Evolutionary conservation across 2,797 vertebrate species (phyloP).

Genomic region (Spinus pinus): DNA sequence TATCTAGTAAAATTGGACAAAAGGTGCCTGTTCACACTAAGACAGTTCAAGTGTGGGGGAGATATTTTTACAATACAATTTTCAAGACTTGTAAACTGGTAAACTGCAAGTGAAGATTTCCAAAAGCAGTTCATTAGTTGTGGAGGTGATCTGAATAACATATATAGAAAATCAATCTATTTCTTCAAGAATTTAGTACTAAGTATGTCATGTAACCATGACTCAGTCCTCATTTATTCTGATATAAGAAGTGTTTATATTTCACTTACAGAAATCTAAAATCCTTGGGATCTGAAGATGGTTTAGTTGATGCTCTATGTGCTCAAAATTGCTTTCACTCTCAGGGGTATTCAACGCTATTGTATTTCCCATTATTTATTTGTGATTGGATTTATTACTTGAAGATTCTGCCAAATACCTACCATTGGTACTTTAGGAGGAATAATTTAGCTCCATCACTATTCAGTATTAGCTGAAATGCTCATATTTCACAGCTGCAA

Average conservation of each 20-base stretch:
- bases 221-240: neutral
- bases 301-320: neutral
- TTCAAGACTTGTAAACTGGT: neutral
- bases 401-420: neutral
- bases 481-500: neutral
- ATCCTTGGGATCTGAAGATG: neutral
- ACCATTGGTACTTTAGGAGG: neutral
- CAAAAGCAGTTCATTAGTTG: neutral
- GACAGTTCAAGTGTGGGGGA: neutral
- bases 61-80: neutral
- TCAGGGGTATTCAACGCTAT: neutral
- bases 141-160: neutral
- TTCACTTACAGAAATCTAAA: neutral
- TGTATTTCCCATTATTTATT: neutral
- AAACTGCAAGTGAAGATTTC: neutral
- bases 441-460: neutral
- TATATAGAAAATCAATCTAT: neutral
- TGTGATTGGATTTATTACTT: neutral
- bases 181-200: neutral
- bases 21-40: neutral
- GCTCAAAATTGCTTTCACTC: neutral
- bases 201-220: neutral
- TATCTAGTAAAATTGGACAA: neutral
- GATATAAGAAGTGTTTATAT: neutral
- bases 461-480: neutral